Percentiles rank a stretch among this genome's conserved stretches.
Evolutionary conservation across 1,140 invertebrate genomes (phyloP).

Genomic region (Macrostomum lignano): DNA sequence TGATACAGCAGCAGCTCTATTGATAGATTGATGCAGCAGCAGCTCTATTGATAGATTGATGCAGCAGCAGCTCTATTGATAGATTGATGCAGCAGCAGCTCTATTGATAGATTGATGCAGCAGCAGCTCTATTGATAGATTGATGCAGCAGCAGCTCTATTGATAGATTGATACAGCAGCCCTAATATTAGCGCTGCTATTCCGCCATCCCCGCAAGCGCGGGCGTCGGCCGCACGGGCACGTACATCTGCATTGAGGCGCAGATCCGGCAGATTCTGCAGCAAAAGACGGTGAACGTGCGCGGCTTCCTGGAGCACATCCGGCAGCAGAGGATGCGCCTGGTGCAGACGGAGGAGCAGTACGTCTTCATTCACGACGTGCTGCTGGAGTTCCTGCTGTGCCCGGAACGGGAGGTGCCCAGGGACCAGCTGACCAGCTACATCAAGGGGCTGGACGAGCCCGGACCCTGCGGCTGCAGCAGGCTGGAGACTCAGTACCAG

Average conservation of each 20-base stretch:
- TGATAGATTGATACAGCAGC: too few relatives aligned
- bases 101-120: too few relatives aligned
- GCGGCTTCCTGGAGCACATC: conserved; percentile 67
- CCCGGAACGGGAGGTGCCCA: conserved; percentile 52
- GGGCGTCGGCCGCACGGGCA: conserved; percentile 82
- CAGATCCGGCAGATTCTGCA: conserved; percentile 68
- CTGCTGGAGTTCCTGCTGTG: conserved; percentile 67
- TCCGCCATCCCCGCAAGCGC: conserved; percentile 57
- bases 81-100: too few relatives aligned
- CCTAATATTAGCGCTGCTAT: too few relatives aligned
- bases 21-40: too few relatives aligned
- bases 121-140: too few relatives aligned
- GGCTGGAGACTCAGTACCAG: background rate
- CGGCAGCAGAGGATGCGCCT: conserved; percentile 36
- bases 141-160: too few relatives aligned
- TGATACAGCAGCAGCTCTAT: too few relatives aligned
- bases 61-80: too few relatives aligned
- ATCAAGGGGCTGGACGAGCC: conserved; percentile 6
- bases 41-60: too few relatives aligned
- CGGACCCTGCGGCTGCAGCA: conserved; percentile 6
- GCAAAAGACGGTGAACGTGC: conserved; percentile 58
- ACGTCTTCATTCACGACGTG: conserved; percentile 81
- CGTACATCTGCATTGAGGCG: conserved; percentile 67
- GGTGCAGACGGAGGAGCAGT: conserved; percentile 42
- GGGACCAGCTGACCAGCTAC: conserved; percentile 7